Evolutionary conservation across 1,140 invertebrate species (phyloP), one percentile per base, ranked within the genome.

Genomic region (Heliothis virescens): DNA sequence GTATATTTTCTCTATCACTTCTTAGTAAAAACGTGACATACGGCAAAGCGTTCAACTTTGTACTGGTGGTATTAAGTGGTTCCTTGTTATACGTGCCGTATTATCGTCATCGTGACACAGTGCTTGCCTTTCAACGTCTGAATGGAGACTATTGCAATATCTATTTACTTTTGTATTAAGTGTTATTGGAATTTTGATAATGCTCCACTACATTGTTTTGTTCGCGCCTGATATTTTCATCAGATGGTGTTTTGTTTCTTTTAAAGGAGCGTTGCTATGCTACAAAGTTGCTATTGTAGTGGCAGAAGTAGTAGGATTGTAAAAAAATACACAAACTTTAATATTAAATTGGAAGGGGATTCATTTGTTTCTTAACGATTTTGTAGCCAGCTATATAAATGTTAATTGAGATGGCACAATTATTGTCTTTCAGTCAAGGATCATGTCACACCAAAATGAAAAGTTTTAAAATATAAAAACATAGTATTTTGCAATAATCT

Each of bases 401-500:
- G n/a, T n/a, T n/a, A n/a, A n/a, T n/a, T n/a, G n/a, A n/a, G n/a
- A n/a, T n/a, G 52, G 52, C 52, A 2, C 21, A 26, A 26, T 26
- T 1, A 26, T 34, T 34, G 3, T 34, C 1, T 5, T 34, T 34
- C 29, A 34, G 34, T 34, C 3, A 34, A n/a, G n/a, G n/a, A 21
- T 29, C 13, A 34, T 15, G 21, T 34, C 21, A 34, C 12, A 15
- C 21, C 21, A 26, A 34, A 29, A 29, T 29, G 4, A 13, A 60
- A 29, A 15, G 34, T 34, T 7, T 3, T 34, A 7, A 34, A 41
- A 9, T 9, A 41, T 41, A 9, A 41, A 9, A 9, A 41, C 5
- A 9, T 1, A 5, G 9, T 9, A n/a, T 18, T 18, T 65, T n/a
- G 75, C 15, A 84, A 86, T 79, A 72, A 82, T 86, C 84, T 86